Base-by-base conservation (phyloP, 2,113 vertebrate species). In the Orycteropus afer region DNA sequence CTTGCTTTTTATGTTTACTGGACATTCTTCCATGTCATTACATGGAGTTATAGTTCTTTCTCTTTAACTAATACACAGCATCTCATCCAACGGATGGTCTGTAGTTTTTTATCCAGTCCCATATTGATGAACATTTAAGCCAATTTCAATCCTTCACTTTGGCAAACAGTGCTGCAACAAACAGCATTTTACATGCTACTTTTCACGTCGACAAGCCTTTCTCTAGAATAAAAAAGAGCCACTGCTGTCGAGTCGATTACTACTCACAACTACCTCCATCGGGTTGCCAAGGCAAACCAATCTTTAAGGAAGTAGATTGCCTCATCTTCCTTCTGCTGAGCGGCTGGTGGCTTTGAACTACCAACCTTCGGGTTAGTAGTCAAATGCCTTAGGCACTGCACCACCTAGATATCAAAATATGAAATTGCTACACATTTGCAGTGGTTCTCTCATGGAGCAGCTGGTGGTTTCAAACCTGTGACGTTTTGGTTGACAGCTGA, bases 1-100 rank as follows among this genome's bases (percentile, higher is more conserved):
- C 81, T 88, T 78, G 85, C 53, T 86, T 90, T 91, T 93, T 78
- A n/a, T 86, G 93, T 95, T 89, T 74, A 69, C 90, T 94, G 85
- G 92, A 89, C 67, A 86, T 71, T 20, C 45, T 90, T 94, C 80
- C 69, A 17, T 29, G 37, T 88, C 78, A 45, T 74, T 51, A 90
- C 53, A 45, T 65, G 3, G 37, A 63, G 59, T 45, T 61, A 81
- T 42, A 18, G 80, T 87, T 81, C 81, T 82, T 93, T 71, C 65
- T 81, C 89, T 93, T 81, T 82, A 95, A 94, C n/a, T 15, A 76
- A 90, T 45, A 57, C 22, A 20, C 1, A 32, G 32, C 88, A 90
- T 86, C 88, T 37, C 34, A 9, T 59, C 49, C 65, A 29, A 0
- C 25, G 81, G 82, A 92, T 40, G 49, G 27, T 29, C 77, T 84